Conservation (phyloP, 2,797 vertebrate species). For the Schizopygopsis malacanthus region DNA sequence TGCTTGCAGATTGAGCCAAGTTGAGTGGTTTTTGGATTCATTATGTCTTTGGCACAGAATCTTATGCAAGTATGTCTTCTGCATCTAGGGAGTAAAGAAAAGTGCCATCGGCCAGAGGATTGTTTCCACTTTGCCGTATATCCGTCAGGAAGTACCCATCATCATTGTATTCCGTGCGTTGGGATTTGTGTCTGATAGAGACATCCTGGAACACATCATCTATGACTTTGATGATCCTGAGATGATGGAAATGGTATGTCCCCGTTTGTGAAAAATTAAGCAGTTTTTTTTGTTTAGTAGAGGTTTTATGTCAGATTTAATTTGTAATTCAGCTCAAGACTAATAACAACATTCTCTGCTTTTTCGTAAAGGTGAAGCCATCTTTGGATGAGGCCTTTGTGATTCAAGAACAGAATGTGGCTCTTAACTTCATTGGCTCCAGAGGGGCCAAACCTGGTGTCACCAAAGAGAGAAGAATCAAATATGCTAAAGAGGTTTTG, state of each 20-base stretch:
- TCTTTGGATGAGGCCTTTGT: conserved; percentile 98
- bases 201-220: conserved; percentile 98
- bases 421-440: conserved; percentile 97
- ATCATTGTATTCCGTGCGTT: conserved; percentile 97
- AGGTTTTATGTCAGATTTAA: neutral
- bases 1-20: neutral
- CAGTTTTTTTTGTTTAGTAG: no score
- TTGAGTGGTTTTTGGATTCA: neutral
- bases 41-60: neutral
- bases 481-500: conserved; percentile 97
- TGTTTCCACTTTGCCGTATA: conserved; percentile 95
- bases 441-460: conserved; percentile 97
- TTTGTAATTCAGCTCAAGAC: neutral
- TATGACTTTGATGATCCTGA: conserved; percentile 99
- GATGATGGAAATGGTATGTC: conserved; percentile 99
- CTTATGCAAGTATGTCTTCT: neutral
- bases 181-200: conserved; percentile 96
- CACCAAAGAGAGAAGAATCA: conserved; percentile 96
- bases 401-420: conserved; percentile 98
- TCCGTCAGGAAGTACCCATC: conserved; percentile 98
- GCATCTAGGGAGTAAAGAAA: conserved; percentile 92
- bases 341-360: neutral
- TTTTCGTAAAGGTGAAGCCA: conserved; percentile 87
- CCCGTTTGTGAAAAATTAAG: neutral
- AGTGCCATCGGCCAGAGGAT: conserved; percentile 98